Evolutionary conservation across 2,113 vertebrate genomes (phyloP).

Genomic region (Myotis brandtii): DNA sequence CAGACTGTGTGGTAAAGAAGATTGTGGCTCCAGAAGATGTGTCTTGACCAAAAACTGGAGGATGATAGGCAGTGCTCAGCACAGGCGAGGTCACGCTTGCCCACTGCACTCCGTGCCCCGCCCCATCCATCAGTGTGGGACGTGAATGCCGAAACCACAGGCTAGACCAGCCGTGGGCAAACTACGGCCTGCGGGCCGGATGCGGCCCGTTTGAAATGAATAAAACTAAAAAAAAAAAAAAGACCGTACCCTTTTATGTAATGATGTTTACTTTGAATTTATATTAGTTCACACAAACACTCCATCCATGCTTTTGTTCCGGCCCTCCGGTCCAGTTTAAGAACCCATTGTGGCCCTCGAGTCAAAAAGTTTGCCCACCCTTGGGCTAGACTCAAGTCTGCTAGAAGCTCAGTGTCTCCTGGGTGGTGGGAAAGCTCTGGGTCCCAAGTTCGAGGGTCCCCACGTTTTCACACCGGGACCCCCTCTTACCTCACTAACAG

Average conservation of each 20-base stretch:
- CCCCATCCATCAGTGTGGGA: background rate
- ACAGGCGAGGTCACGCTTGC: background rate
- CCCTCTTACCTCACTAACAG: background rate
- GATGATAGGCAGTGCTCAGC: background rate
- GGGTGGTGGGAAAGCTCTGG: background rate
- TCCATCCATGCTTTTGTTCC: too few species aligned
- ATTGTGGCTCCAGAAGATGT: background rate
- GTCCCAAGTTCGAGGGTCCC: background rate
- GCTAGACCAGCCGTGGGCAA: too few species aligned
- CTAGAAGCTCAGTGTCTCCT: background rate
- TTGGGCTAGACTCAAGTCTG: background rate
- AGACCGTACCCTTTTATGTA: too few species aligned
- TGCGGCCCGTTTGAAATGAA: too few species aligned
- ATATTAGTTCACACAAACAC: too few species aligned
- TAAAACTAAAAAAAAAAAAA: too few species aligned
- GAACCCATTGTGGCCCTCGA: too few species aligned
- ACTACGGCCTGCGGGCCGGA: too few species aligned
- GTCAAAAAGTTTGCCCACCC: too few species aligned
- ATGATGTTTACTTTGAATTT: too few species aligned
- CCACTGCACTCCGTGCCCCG: background rate
- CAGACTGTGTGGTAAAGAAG: background rate
- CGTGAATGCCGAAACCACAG: background rate
- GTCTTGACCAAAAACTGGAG: background rate
- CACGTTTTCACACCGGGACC: background rate
- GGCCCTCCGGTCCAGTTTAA: too few species aligned